phyloP scores from a whole-genome alignment of 2,113 vertebrate species.

The Pseudopodoces humilis region DNA sequence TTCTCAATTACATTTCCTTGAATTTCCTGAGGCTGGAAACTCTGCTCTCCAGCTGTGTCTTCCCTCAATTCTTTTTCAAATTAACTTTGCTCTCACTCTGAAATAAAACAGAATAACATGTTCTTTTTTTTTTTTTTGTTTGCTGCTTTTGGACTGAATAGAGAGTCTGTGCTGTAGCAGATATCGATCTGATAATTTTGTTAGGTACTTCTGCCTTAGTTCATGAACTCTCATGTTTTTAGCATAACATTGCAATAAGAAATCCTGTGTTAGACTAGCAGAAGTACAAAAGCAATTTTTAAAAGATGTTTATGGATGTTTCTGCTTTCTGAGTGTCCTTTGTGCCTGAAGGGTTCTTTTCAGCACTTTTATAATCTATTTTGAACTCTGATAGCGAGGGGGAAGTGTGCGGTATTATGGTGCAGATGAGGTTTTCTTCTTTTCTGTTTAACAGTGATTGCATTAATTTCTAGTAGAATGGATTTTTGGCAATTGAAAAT shows the following conservation, averaged over 20 bases:
- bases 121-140: background rate
- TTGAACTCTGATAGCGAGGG: background rate
- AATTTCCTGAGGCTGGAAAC: constrained; percentile 72
- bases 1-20: constrained; percentile 75
- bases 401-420: background rate
- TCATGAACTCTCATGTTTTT: constrained; percentile 37
- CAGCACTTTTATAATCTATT: background rate
- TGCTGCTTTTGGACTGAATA: constrained; percentile 39
- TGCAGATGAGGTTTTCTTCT: background rate
- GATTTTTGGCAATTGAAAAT: background rate
- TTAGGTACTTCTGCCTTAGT: constrained; percentile 36
- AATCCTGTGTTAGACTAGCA: background rate
- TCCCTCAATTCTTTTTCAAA: constrained; percentile 53
- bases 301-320: background rate
- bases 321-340: background rate
- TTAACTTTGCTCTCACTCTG: constrained; percentile 70
- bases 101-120: constrained; percentile 58
- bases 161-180: constrained; percentile 8
- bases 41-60: constrained; percentile 63
- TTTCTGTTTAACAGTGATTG: background rate
- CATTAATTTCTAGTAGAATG: background rate
- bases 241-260: constrained; percentile 6
- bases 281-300: background rate
- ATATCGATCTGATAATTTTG: constrained; percentile 48
- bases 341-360: background rate